Evolutionary conservation across 2,113 vertebrate species (phyloP).

Genomic region (Aramus guarauna): DNA sequence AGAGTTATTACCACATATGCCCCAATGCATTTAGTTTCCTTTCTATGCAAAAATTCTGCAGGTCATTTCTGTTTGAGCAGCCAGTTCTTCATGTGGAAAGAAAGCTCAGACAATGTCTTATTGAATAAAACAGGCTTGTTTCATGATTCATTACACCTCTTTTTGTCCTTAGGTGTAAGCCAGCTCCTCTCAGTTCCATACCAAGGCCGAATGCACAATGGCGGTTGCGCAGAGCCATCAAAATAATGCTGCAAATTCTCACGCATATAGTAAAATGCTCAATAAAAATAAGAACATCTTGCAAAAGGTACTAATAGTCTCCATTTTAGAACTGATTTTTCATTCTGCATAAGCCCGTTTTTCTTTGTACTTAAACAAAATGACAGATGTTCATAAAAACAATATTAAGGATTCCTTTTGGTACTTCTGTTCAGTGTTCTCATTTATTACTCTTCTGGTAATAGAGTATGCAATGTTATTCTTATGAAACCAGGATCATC

Average conservation of each 20-base stretch:
- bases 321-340: slow-evolving; percentile 23
- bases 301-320: slow-evolving; percentile 20
- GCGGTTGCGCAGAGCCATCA: background rate
- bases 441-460: slow-evolving; percentile 47
- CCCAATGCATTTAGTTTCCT: background rate
- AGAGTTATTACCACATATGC: background rate
- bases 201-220: background rate
- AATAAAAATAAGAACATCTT: slow-evolving; percentile 47
- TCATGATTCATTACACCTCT: slow-evolving; percentile 63
- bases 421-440: slow-evolving; percentile 23
- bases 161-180: slow-evolving; percentile 15
- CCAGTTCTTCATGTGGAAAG: slow-evolving; percentile 57
- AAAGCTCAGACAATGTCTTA: slow-evolving; percentile 43
- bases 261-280: background rate
- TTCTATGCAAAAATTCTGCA: slow-evolving; percentile 58
- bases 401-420: slow-evolving; percentile 30
- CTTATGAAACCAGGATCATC: slow-evolving; percentile 28
- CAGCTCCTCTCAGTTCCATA: slow-evolving; percentile 33
- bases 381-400: slow-evolving; percentile 43
- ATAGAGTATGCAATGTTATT: slow-evolving; percentile 40
- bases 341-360: background rate
- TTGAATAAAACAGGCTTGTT: slow-evolving; percentile 58
- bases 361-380: slow-evolving; percentile 55
- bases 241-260: slow-evolving; percentile 20
- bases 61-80: slow-evolving; percentile 53